These are phyloP conservation scores for Heliconius congener DNA, from an alignment of 1,140 invertebrate species.

Conservation along the genomic window DNA sequence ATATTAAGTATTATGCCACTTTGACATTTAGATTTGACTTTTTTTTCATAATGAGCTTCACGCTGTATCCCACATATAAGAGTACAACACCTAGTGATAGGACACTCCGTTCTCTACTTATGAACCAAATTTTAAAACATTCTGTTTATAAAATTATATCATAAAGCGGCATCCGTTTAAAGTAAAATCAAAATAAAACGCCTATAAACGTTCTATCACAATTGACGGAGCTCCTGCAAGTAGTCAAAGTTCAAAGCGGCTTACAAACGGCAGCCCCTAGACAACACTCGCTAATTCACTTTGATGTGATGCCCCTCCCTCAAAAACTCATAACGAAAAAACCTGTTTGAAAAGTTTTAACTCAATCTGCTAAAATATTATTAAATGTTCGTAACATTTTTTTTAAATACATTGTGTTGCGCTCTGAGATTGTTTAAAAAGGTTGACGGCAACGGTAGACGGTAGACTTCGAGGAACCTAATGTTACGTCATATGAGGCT, in stretches of 20 bases:
- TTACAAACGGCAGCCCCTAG: slow-evolving; percentile 74
- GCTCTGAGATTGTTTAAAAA: slow-evolving; percentile 5
- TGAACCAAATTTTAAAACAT: too few relatives aligned
- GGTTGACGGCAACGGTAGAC: not conserved
- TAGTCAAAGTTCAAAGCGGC: slow-evolving; percentile 72
- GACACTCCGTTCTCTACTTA: too few relatives aligned
- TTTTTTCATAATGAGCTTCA: too few relatives aligned
- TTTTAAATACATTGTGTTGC: slow-evolving; percentile 60
- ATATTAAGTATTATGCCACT: too few relatives aligned
- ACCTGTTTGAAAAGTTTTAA: slow-evolving; percentile 72
- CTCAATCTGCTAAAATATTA: slow-evolving; percentile 58
- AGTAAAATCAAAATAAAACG: slow-evolving; percentile 58
- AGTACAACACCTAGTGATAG: too few relatives aligned
- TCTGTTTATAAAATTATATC: not conserved
- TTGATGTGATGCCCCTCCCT: slow-evolving; percentile 69
- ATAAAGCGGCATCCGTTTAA: slow-evolving; percentile 16
- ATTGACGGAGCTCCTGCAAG: slow-evolving; percentile 60
- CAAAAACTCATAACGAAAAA: slow-evolving; percentile 64
- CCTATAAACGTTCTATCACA: slow-evolving; percentile 53
- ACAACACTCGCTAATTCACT: slow-evolving; percentile 77
- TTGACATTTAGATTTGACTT: too few relatives aligned
- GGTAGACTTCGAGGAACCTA: not conserved
- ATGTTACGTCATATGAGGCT: not conserved
- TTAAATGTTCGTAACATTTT: slow-evolving; percentile 62
- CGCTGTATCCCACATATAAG: too few relatives aligned